Conservation (phyloP, 2,888 invertebrate genomes). For the Calliopum simillimum region DNA sequence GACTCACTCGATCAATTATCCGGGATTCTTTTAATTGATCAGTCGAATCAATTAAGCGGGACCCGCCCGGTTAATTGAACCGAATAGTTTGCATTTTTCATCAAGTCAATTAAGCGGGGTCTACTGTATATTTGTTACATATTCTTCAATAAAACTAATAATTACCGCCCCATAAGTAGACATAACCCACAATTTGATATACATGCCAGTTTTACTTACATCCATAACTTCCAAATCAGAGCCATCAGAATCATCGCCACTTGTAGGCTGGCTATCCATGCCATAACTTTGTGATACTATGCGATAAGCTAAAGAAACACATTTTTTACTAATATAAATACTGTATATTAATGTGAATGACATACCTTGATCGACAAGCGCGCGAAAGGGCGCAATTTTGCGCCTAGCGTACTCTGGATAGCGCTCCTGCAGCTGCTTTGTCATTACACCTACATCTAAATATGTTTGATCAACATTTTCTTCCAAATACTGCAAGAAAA, state of each 20-base stretch:
- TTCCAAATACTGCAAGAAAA: constrained; percentile 72
- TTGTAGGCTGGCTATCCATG: constrained; percentile 68
- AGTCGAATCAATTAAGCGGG: too few species aligned
- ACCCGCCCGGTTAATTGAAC: too few species aligned
- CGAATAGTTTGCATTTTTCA: too few species aligned
- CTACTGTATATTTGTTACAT: too few species aligned
- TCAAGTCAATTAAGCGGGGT: too few species aligned
- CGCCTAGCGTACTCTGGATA: constrained; percentile 84
- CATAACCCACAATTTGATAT: too few species aligned
- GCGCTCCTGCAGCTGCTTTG: constrained; percentile 80
- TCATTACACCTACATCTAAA: constrained; percentile 87
- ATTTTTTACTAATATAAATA: constrained; percentile 8
- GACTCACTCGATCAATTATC: too few species aligned
- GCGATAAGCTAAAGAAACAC: constrained; percentile 74
- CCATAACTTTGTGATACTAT: constrained; percentile 79
- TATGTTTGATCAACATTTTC: constrained; percentile 84
- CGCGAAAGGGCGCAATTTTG: constrained; percentile 83
- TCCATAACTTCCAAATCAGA: constrained; percentile 65
- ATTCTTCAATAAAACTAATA: too few species aligned
- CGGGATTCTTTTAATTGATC: too few species aligned
- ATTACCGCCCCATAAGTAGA: too few species aligned
- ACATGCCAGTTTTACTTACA: constrained; percentile 46
- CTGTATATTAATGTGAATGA: constrained; percentile 18
- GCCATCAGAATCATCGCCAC: constrained; percentile 71
- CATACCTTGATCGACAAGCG: constrained; percentile 76